Evolutionary conservation across 2,797 vertebrate genomes (phyloP).

Genomic region (Salarias fasciatus): DNA sequence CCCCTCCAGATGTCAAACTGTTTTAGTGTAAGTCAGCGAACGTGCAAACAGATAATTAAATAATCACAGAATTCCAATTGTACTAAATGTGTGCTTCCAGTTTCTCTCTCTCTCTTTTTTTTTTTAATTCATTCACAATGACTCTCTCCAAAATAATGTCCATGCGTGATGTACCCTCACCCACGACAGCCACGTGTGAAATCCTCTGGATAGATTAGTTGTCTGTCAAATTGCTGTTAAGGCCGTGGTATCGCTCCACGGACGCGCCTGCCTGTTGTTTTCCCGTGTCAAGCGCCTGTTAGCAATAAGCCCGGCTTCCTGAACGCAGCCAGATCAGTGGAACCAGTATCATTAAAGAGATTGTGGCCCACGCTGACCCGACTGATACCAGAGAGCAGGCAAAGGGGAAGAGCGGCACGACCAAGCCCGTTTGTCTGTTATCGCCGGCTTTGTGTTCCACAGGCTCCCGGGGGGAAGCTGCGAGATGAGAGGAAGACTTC

Average conservation of each 20-base stretch:
- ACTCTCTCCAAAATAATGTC: constrained; percentile 1
- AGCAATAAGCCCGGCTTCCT: constrained; percentile 55
- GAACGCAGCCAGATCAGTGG: constrained; percentile 56
- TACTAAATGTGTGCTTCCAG: constrained; percentile 1
- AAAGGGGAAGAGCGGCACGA: constrained; percentile 77
- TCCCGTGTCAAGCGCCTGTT: constrained; percentile 59
- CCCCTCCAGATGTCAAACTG: constrained; percentile 46
- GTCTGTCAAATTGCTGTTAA: constrained; percentile 43
- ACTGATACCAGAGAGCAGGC: constrained; percentile 73
- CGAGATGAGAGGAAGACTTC: constrained; percentile 84
- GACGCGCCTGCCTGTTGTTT: constrained; percentile 76
- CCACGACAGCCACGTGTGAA: constrained; percentile 10
- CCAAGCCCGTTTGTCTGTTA: constrained; percentile 85
- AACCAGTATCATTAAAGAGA: constrained; percentile 89
- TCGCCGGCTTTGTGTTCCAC: constrained; percentile 87
- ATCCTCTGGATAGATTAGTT: constrained; percentile 26
- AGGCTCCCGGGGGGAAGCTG: constrained; percentile 83
- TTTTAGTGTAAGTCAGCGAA: constrained; percentile 44
- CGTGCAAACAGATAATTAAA: constrained; percentile 31
- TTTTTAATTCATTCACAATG: neutral
- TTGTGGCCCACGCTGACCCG: constrained; percentile 84
- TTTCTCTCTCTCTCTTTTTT: no score
- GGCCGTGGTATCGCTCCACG: constrained; percentile 24
- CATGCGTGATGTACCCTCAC: neutral
- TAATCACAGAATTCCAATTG: constrained; percentile 15